Conservation (phyloP, 2,888 invertebrate genomes). For the Ectobius pallidus region DNA sequence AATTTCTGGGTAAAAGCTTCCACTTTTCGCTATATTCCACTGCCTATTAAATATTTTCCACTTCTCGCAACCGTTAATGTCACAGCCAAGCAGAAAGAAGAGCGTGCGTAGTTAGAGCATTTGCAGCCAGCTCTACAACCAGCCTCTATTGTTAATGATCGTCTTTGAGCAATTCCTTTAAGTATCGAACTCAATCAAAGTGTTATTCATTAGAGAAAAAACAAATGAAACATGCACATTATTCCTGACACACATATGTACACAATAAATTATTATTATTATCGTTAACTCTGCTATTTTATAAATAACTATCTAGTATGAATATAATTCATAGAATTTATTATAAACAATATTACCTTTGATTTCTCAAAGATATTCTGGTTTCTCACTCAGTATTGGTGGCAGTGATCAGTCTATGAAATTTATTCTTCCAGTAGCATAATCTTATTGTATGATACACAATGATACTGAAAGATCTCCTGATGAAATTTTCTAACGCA, state of each 20-base stretch:
- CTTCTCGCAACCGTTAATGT: too few relatives aligned
- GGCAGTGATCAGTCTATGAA: neutral
- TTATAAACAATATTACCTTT: neutral
- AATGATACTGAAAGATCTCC: too few relatives aligned
- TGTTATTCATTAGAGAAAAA: too few relatives aligned
- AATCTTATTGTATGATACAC: too few relatives aligned
- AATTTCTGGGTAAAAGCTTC: too few relatives aligned
- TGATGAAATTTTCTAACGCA: too few relatives aligned
- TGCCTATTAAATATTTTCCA: too few relatives aligned
- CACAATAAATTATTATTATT: neutral
- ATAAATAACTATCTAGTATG: conserved; percentile 12
- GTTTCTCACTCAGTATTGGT: neutral
- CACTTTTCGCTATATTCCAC: too few relatives aligned
- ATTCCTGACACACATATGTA: neutral
- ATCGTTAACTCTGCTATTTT: neutral
- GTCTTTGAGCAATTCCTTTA: conserved; percentile 27
- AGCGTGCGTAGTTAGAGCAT: neutral
- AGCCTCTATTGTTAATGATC: conserved; percentile 15
- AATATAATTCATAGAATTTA: conserved; percentile 11
- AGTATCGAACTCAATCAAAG: neutral
- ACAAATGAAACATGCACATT: neutral
- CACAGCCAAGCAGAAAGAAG: neutral
- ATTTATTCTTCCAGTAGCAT: too few relatives aligned
- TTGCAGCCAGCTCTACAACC: too few relatives aligned
- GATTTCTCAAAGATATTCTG: neutral